phyloP scores from a whole-genome alignment of 2,797 vertebrate genomes.

The Neosilurus hyrtlii region DNA sequence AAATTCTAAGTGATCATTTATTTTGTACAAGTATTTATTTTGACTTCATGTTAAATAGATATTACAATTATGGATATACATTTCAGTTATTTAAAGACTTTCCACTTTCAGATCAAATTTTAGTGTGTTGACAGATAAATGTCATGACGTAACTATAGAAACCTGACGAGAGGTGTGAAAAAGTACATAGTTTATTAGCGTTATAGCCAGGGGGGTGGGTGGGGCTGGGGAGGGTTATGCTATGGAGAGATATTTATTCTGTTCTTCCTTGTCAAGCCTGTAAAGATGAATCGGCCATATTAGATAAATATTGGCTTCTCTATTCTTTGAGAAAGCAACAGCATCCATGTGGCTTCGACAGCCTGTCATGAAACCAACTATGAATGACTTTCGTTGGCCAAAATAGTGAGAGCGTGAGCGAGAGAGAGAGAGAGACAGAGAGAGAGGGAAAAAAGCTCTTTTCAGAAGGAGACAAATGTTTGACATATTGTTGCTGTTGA shows the following conservation, averaged over 20 bases:
- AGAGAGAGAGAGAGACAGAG: no score
- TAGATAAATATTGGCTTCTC: not conserved
- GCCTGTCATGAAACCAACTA: conserved; percentile 6
- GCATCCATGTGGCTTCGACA: conserved; percentile 22
- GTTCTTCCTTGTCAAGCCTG: not conserved
- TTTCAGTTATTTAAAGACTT: not conserved
- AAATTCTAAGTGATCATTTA: not conserved
- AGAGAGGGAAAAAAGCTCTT: not conserved
- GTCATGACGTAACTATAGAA: not conserved
- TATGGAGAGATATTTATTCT: not conserved
- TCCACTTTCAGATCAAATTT: not conserved
- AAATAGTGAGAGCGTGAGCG: not conserved
- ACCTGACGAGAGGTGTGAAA: not conserved
- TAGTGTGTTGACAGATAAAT: not conserved
- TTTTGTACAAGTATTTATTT: no score
- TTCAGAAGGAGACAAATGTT: conserved; percentile 19
- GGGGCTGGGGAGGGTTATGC: no score
- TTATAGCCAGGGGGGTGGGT: not conserved
- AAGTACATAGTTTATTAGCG: not conserved
- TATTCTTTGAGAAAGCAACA: not conserved
- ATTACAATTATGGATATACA: no score
- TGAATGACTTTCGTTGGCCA: conserved; percentile 19
- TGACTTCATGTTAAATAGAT: no score
- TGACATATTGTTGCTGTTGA: conserved; percentile 33
- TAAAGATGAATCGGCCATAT: conserved; percentile 12